Conservation (phyloP, 2,113 vertebrate species). For the Heptranchias perlo region DNA sequence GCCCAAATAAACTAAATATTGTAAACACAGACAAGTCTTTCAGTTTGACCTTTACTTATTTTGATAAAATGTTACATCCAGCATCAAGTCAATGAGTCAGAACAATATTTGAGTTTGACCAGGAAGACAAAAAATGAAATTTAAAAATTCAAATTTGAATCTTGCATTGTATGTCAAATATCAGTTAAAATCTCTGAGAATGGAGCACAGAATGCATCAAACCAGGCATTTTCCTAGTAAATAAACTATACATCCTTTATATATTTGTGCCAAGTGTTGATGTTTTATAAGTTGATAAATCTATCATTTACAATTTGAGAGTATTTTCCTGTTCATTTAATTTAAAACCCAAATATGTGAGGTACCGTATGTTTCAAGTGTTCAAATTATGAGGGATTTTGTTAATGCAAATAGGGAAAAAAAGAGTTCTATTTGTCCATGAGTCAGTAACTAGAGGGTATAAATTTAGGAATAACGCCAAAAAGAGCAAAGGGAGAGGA, state of each 20-base stretch:
- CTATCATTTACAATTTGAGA: neutral
- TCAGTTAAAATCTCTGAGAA: neutral
- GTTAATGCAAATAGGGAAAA: neutral
- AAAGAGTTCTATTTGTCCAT: neutral
- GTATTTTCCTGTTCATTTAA: neutral
- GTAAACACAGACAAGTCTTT: neutral
- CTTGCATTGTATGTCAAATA: too few relatives aligned
- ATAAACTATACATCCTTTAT: neutral
- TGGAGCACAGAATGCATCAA: neutral
- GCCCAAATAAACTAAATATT: neutral
- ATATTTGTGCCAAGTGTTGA: neutral
- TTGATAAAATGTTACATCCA: neutral
- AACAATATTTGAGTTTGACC: neutral
- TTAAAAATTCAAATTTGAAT: neutral
- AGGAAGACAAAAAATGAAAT: neutral
- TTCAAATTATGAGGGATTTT: neutral
- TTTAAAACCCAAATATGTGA: neutral
- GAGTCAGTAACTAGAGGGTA: neutral
- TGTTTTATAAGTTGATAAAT: neutral
- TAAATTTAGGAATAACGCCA: neutral
- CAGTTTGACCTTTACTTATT: neutral
- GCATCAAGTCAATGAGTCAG: neutral
- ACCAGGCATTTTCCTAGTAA: neutral
- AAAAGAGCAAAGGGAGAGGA: neutral
- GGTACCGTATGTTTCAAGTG: neutral